Evolutionary conservation across 1,140 invertebrate genomes (phyloP).

Genomic region (Yoshiicerus persimilis): DNA sequence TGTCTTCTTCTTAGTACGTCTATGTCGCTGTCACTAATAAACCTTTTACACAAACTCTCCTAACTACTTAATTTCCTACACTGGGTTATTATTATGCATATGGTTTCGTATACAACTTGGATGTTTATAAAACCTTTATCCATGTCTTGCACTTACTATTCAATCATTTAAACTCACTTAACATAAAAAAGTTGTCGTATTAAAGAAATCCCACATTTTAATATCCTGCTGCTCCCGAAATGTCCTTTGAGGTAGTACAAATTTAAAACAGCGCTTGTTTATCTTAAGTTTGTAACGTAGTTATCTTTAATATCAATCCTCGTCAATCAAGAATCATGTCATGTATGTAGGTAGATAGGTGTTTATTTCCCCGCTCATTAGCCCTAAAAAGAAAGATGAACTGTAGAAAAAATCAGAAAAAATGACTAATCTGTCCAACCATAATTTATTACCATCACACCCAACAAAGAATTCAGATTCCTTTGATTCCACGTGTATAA

Average conservation of each 20-base stretch:
- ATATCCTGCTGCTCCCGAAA: background rate
- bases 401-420: background rate
- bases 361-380: background rate
- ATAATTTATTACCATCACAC: slow-evolving; percentile 9
- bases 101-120: background rate
- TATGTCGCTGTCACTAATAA: background rate
- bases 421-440: background rate
- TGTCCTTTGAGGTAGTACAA: background rate
- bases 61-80: background rate
- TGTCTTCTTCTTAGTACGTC: no score
- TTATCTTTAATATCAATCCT: background rate
- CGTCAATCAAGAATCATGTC: background rate
- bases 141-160: background rate
- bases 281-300: background rate
- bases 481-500: background rate
- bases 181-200: background rate
- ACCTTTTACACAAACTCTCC: background rate
- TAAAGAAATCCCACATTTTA: background rate
- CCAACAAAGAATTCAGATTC: background rate
- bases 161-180: background rate
- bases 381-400: background rate
- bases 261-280: no score
- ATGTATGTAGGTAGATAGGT: background rate
- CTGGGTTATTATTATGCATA: background rate
- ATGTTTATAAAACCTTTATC: background rate